Evolutionary conservation across 1,140 invertebrate species (phyloP).

Genomic region (Ptiloglossa arizonensis): DNA sequence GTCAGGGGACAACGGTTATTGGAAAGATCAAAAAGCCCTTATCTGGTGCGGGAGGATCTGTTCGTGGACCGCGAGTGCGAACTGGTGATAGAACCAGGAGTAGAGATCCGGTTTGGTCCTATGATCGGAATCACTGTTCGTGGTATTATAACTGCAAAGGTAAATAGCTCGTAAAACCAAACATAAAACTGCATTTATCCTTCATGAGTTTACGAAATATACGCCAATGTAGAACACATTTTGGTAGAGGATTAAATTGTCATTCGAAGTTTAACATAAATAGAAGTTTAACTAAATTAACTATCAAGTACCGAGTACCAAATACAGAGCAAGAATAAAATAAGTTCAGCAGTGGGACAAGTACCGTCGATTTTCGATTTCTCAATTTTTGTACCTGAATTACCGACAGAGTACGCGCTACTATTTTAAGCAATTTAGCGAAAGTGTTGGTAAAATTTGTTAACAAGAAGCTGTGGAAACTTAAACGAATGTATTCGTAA

Average conservation of each 20-base stretch:
- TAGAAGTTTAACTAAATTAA: no score
- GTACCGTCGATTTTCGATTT: no score
- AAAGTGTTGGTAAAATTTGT: no score
- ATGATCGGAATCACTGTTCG: slow-evolving; percentile 95
- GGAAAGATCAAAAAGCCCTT: slow-evolving; percentile 86
- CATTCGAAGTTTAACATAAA: no score
- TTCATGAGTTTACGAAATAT: not conserved
- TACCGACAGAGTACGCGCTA: no score
- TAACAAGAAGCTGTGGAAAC: no score
- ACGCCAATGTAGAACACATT: not conserved
- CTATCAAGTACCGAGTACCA: no score
- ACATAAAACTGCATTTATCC: not conserved
- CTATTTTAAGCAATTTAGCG: no score
- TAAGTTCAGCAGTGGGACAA: no score
- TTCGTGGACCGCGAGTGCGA: slow-evolving; percentile 88
- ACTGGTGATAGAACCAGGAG: slow-evolving; percentile 92
- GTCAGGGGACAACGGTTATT: slow-evolving; percentile 81
- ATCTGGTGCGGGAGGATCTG: slow-evolving; percentile 90
- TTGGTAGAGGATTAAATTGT: not conserved
- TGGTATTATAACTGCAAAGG: slow-evolving; percentile 92
- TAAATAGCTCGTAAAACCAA: slow-evolving; percentile 79
- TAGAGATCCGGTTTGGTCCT: slow-evolving; percentile 91
- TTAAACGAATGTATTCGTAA: no score
- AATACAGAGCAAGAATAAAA: no score
- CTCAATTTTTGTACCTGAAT: no score